Percentiles rank a stretch among this genome's conserved stretches.
These are phyloP conservation scores for Papilio protenor DNA, from an alignment of 2,888 invertebrate genomes.

Conservation along the genomic window DNA sequence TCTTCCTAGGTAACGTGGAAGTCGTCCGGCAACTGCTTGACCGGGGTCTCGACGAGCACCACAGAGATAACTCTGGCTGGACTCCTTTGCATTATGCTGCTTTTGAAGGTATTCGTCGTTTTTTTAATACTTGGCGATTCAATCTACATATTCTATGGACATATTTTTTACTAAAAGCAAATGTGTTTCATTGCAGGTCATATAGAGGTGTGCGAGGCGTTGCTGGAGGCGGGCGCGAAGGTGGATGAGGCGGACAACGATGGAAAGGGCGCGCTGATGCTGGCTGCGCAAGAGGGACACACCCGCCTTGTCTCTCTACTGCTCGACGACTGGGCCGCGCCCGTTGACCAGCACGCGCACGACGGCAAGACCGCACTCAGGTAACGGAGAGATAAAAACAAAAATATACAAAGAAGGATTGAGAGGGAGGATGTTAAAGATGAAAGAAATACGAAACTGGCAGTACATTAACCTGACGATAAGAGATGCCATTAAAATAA, in stretches of 20 bases:
- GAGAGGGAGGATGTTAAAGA: neutral
- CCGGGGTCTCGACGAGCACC: slow-evolving; percentile 93
- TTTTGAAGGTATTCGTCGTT: slow-evolving; percentile 87
- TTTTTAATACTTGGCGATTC: neutral
- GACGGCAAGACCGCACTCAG: slow-evolving; percentile 95
- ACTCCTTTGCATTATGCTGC: slow-evolving; percentile 98
- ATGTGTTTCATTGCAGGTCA: slow-evolving; percentile 85
- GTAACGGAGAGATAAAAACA: slow-evolving; percentile 56
- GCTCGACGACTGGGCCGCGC: slow-evolving; percentile 90
- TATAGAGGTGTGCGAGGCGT: slow-evolving; percentile 90
- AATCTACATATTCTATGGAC: neutral
- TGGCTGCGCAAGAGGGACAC: slow-evolving; percentile 96
- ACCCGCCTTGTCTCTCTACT: slow-evolving; percentile 85
- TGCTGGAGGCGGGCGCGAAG: slow-evolving; percentile 94
- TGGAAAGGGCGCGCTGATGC: slow-evolving; percentile 93
- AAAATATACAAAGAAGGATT: slow-evolving; percentile 23
- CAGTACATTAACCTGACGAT: neutral
- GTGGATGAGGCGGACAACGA: slow-evolving; percentile 96
- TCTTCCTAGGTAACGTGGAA: slow-evolving; percentile 87
- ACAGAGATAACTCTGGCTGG: slow-evolving; percentile 98
- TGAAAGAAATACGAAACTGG: neutral
- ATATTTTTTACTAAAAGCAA: neutral
- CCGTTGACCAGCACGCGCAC: slow-evolving; percentile 93
- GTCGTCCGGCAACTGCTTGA: slow-evolving; percentile 95
- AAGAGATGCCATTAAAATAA: neutral